Base-by-base conservation (phyloP, 2,888 invertebrate species). In the Campoletis raptor region DNA sequence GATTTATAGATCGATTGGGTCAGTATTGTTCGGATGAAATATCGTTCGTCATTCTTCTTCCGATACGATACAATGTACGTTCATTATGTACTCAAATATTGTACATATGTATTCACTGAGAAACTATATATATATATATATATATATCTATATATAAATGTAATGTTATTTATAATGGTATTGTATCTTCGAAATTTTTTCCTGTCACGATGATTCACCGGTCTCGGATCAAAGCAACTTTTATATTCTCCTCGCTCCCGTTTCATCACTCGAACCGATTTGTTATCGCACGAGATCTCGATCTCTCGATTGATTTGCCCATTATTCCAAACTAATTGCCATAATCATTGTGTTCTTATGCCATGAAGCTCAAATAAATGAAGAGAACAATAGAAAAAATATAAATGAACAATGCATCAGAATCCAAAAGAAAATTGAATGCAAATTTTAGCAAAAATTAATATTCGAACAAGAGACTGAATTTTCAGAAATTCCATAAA, bases 1-100 rank as follows among this genome's bases (percentile, higher is more conserved):
- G 88, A 90, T 91, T 91, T 89, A 89, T 89, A 90, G 91, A 91
- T 91, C 91, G 90, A 88, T 89, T 89, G 87, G 87, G 83, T 85
- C 85, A 84, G 84, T 89, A 90, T 89, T 89, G 85, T 88, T 87
- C 77, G 72, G 85, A 84, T 83, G 83, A 82, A 81, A 42, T 87
- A 85, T 88, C 85, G 76, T 87, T 85, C 85, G 89, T 89, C 88
- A 83, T 89, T 88, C 79, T 81, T 73, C 42, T 24, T 30, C 12
- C 76, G 70, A 73, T 76, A 83, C 70, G 6, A 69, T 61, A 24
- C 69, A 45, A 69, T 69, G 69, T 45, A 69, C n/a, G n/a, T 67
- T 37, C n/a, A 67, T 67, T 52, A 52, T 67, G 36, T 64, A 45
- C 70, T 72, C 61, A 57, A 57, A 52, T 52, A 18, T 36, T 77